A percentile compares a stretch with the other conserved stretches of the same genome.
These are phyloP conservation scores for Drymodes brunneopygia DNA, from an alignment of 2,113 vertebrate genomes.

Conservation along the genomic window DNA sequence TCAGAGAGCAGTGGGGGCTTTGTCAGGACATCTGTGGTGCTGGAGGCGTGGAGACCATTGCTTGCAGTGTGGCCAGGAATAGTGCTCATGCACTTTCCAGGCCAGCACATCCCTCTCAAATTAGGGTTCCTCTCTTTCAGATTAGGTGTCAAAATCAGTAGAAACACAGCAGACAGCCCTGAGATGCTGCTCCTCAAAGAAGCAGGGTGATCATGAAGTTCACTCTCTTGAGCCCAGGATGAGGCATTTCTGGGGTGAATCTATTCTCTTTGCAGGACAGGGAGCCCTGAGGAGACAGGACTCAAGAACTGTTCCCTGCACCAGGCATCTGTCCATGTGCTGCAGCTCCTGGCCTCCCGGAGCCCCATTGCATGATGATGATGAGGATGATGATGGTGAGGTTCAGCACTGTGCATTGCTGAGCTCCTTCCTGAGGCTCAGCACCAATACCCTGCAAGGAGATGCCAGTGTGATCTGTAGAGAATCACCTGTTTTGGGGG, in stretches of 20 bases:
- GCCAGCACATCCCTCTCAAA: background rate
- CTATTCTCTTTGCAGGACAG: background rate
- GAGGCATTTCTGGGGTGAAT: background rate
- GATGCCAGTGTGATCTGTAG: background rate
- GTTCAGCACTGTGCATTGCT: background rate
- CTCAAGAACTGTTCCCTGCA: background rate
- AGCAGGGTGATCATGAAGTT: background rate
- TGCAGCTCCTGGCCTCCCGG: background rate
- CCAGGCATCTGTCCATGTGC: background rate
- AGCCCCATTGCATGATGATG: background rate
- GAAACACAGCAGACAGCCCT: background rate
- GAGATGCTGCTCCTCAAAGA: background rate
- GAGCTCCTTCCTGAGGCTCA: background rate
- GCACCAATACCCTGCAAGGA: accelerated
- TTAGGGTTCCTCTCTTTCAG: background rate
- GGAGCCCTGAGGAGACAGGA: background rate
- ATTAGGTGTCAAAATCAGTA: background rate
- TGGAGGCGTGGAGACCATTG: accelerated
- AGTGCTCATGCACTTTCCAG: background rate
- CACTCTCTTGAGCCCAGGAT: background rate
- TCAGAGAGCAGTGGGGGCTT: background rate
- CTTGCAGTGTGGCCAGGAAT: background rate
- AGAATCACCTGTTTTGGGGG: background rate
- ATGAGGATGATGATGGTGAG: background rate
- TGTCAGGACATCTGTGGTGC: background rate